A percentile compares a stretch with the other conserved stretches of the same genome.
phyloP scores from a whole-genome alignment of 2,888 invertebrate species.

The Mesorhabditis belari region DNA sequence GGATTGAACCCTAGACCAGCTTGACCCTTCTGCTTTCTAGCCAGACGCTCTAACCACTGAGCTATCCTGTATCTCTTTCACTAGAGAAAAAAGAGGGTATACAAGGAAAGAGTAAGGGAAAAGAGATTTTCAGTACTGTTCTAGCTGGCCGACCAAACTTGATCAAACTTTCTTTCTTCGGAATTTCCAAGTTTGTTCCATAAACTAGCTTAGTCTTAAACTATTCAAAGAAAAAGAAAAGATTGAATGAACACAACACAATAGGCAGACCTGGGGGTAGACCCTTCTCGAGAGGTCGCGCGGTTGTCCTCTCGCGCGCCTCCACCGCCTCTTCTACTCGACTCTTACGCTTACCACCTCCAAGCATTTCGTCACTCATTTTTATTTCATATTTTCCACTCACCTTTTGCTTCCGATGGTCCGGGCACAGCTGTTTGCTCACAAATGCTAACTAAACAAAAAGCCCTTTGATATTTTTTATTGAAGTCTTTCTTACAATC shows the following conservation, averaged over 20 bases:
- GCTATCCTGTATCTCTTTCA: too few species aligned
- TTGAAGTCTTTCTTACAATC: conserved; percentile 33
- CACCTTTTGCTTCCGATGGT: conserved; percentile 7
- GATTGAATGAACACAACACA: not conserved
- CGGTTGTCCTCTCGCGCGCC: not conserved
- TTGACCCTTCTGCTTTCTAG: too few species aligned
- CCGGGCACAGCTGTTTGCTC: conserved; percentile 13
- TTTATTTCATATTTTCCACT: not conserved
- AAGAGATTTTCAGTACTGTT: too few species aligned
- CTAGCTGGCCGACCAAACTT: too few species aligned
- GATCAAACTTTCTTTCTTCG: too few species aligned
- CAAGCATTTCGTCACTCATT: not conserved
- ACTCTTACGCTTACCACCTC: not conserved
- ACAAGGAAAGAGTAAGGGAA: too few species aligned
- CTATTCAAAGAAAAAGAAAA: not conserved
- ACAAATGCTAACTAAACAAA: conserved; percentile 42
- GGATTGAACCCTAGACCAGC: too few species aligned
- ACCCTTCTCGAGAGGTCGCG: not conserved
- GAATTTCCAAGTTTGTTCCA: too few species aligned
- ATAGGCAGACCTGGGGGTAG: not conserved
- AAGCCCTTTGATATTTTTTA: not conserved
- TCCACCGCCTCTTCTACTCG: not conserved
- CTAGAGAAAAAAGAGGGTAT: too few species aligned
- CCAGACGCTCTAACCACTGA: too few species aligned
- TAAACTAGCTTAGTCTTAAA: too few species aligned